These are phyloP conservation scores for Hydractinia echinata DNA, from an alignment of 30 jellyfish, hydroid and myxozoan species.

Conservation along the genomic window DNA sequence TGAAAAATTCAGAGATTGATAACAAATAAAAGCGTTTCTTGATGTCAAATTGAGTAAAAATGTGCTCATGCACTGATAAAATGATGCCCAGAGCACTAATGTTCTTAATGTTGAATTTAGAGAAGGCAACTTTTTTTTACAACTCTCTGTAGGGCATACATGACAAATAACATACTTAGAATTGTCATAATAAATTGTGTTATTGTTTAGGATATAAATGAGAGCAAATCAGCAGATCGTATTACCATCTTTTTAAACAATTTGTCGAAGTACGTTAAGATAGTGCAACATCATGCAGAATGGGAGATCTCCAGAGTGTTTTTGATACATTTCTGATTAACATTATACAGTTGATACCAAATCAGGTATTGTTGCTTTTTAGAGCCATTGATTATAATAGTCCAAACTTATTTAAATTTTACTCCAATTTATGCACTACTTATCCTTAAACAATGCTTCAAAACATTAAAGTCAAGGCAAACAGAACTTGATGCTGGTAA, in stretches of 20 bases:
- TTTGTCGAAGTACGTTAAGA: not conserved
- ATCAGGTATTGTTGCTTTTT: conserved; percentile 47
- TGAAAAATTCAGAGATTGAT: too few relatives aligned
- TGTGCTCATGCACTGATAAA: too few relatives aligned
- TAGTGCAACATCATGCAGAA: not conserved
- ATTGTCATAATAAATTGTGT: not conserved
- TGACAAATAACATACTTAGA: too few relatives aligned
- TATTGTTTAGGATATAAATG: conserved; percentile 25
- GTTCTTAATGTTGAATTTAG: too few relatives aligned
- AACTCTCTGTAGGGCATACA: too few relatives aligned
- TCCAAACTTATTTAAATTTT: not conserved
- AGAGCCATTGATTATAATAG: not conserved
- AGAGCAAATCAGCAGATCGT: conserved; percentile 18
- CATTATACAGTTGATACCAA: conserved; percentile 50
- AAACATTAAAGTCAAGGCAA: not conserved
- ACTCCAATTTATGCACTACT: not conserved
- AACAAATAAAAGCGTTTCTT: too few relatives aligned
- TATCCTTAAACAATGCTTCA: not conserved
- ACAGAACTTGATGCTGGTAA: not conserved
- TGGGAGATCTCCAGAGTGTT: conserved; percentile 31
- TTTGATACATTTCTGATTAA: conserved; percentile 72
- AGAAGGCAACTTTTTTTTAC: too few relatives aligned
- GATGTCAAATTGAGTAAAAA: too few relatives aligned
- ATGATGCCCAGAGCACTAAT: too few relatives aligned
- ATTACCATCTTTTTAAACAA: conserved; percentile 8